These are phyloP conservation scores for Clunio marinus DNA, from an alignment of 2,888 invertebrate genomes.

Conservation along the genomic window DNA sequence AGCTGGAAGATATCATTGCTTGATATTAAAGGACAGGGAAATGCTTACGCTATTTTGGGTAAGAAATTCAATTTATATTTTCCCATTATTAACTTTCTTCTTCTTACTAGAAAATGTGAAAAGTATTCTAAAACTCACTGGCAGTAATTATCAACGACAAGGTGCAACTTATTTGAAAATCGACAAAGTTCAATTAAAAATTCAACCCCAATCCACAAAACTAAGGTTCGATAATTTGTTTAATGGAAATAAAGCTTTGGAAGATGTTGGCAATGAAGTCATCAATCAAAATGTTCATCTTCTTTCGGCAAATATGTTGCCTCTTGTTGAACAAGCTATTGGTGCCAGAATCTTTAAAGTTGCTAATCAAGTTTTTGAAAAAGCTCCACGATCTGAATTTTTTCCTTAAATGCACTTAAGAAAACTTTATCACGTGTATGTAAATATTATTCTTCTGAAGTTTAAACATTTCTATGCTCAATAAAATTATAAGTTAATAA, in stretches of 20 bases:
- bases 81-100: too few species aligned
- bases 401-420: too few species aligned
- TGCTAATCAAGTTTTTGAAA: constrained; percentile 1
- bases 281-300: constrained; percentile 35
- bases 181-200: constrained; percentile 23
- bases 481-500: too few species aligned
- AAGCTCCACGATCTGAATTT: constrained; percentile 1
- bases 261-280: constrained; percentile 27
- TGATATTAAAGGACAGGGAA: constrained; percentile 3
- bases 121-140: background rate
- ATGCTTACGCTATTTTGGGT: too few species aligned
- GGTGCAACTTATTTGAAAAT: constrained; percentile 8
- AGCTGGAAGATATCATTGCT: background rate
- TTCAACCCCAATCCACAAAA: background rate
- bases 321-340: background rate
- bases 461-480: background rate
- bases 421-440: too few species aligned
- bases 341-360: background rate
- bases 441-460: too few species aligned
- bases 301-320: background rate
- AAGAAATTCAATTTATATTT: too few species aligned
- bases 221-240: constrained; percentile 39
- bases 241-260: constrained; percentile 38
- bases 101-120: too few species aligned
- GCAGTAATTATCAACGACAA: background rate